Conservation (phyloP, 2,888 invertebrate genomes). For the Buathra laborator region DNA sequence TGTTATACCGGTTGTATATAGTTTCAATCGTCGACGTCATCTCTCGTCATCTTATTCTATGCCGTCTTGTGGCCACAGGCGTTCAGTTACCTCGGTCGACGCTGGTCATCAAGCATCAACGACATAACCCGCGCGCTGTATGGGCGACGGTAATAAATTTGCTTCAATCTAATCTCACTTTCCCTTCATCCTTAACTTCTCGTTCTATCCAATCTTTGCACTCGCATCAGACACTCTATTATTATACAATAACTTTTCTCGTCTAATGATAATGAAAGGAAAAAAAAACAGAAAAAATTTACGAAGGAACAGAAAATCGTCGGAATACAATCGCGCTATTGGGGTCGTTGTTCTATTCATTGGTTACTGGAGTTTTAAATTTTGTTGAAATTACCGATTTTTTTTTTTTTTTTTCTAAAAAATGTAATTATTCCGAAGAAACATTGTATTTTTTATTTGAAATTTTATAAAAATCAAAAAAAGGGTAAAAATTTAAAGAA, state of each 20-base stretch:
- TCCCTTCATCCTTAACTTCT: conserved; percentile 52
- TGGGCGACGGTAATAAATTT: conserved; percentile 31
- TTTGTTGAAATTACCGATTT: no score
- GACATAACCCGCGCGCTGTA: conserved; percentile 6
- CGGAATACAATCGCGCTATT: background rate
- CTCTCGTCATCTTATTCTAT: conserved; percentile 39
- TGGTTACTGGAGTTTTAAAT: no score
- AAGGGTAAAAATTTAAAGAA: no score
- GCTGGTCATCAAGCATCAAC: conserved; percentile 50
- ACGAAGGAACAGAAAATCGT: background rate
- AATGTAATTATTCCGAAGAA: no score
- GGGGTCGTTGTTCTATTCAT: no score
- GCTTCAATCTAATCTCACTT: conserved; percentile 50
- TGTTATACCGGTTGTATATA: background rate
- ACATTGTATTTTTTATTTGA: no score
- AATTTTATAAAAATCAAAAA: no score
- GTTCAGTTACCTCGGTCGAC: conserved; percentile 63
- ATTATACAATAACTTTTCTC: conserved; percentile 39
- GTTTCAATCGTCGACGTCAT: conserved; percentile 43
- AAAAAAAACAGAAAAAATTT: background rate
- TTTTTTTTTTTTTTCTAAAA: no score
- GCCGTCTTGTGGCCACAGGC: conserved; percentile 28
- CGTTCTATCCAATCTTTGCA: conserved; percentile 18
- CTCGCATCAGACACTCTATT: conserved; percentile 33
- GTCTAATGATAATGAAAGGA: background rate